These are phyloP conservation scores for Xanthorhoe spadicearia DNA, from an alignment of 2,888 invertebrate genomes.

Conservation along the genomic window DNA sequence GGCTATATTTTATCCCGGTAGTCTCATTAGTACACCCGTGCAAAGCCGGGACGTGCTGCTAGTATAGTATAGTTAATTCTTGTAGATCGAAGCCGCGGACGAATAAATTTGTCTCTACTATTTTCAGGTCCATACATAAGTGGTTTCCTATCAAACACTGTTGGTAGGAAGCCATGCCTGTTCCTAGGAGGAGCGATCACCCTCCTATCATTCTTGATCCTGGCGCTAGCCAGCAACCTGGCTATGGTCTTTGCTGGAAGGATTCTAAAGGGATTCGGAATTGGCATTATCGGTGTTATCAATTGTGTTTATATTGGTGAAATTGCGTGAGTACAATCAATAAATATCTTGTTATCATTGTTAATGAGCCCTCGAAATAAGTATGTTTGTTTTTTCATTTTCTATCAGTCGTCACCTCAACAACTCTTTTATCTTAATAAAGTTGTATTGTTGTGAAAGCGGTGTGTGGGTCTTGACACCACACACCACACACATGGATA, in stretches of 20 bases:
- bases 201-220: conserved; percentile 45
- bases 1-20: too few relatives aligned
- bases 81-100: too few relatives aligned
- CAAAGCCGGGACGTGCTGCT: too few relatives aligned
- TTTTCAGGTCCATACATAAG: conserved; percentile 56
- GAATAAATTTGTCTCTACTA: too few relatives aligned
- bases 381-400: neutral
- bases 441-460: too few relatives aligned
- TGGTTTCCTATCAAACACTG: conserved; percentile 52
- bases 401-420: neutral
- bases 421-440: neutral
- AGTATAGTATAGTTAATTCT: too few relatives aligned
- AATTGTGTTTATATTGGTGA: conserved; percentile 62
- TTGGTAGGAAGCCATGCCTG: conserved; percentile 56
- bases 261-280: conserved; percentile 49
- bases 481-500: too few relatives aligned
- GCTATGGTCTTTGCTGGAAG: conserved; percentile 53
- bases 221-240: conserved; percentile 48
- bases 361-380: too few relatives aligned
- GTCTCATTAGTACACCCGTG: too few relatives aligned
- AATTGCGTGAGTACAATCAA: conserved; percentile 54
- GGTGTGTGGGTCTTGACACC: too few relatives aligned
- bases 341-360: neutral
- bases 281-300: conserved; percentile 48
- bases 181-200: conserved; percentile 47